Base-by-base conservation (phyloP, 2,888 invertebrate species). In the Eurytoma adleriae region DNA sequence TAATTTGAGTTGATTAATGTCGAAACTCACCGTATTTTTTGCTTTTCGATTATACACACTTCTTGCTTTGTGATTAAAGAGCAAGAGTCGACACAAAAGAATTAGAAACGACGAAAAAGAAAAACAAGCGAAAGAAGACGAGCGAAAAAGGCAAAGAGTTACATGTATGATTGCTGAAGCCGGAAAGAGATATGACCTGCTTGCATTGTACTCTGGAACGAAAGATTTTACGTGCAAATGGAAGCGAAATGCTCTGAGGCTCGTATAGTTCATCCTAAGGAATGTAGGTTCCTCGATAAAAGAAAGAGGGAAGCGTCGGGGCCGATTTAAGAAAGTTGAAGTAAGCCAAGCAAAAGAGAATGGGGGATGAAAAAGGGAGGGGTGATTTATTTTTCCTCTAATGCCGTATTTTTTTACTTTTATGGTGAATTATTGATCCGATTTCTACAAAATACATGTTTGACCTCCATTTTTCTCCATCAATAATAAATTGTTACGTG, bases 181-280 rank as follows among this genome's bases (percentile, higher is more conserved):
- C 18, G 30, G 5, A n/a, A 13, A 14, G 4, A 54, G n/a, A n/a
- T 27, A 24, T 56, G 68, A 68, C 68, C 68, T 48, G 59, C 48
- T 70, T 70, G 59, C 40, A 70, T 70, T 70, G 70, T 57, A 48
- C 48, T 70, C n/a, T 16, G 48, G 7, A 70, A 48, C 70, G 70
- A 70, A 59, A 70, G 70, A 40, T 70, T 70, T 70, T 70, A 70
- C 70, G 70, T 59, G 59, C 59, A 70, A 70, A 70, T 70, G 59
- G 59, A 70, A 57, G 70, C 48, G 59, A 59, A 59, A 70, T 48
- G 59, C 14, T 59, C 70, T 30, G 59, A 70, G 48, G 30, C 50
- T 56, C 18, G 30, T 70, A 48, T 20, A 70, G 70, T 20, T 67
- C 67, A 20, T 20, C 20, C 27, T 20, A 20, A 16, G 70, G 48